Evolutionary conservation across 2,797 vertebrate species (phyloP), one percentile per base, ranked within the genome.

Genomic region (Lophura swinhoii): DNA sequence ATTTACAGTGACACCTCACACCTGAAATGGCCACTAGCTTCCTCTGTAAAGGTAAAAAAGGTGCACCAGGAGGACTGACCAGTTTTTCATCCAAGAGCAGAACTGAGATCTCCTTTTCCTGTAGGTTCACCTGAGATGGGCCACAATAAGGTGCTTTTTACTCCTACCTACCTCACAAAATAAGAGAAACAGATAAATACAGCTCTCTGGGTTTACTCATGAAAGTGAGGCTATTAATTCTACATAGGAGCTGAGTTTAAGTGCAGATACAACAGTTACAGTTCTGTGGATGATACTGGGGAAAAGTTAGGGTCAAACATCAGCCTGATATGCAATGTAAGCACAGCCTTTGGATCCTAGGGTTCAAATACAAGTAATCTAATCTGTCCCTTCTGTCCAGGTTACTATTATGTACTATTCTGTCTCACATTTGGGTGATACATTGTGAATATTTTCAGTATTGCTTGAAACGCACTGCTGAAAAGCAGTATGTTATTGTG

Each of bases 101-200:
- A 82, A 67, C 2, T 53, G 22, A 59, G 22, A 10, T 33, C 33
- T 64, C 11, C 11, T 39, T 3, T 22, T 84, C 5, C 16, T 14
- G 24, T 26, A 0, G 0, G 31, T 58, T 70, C 33, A 24, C 16
- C 35, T 1, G 3, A 70, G 12, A 3, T 74, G 43, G 37, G 14
- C 12, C 12, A 62, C 6, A 16, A 64, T 18, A 81, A 43, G 11
- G 21, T 48, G 14, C 22, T 44, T 75, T 55, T 87, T 31, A 43
- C 37, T 90, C 39, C 31, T 37, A 41, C 4, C 12, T 28, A 33
- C 14, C 37, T 84, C 39, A 51, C 20, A 74, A 35, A 73, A n/a
- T 53, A 22, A 14, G 33, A 84, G 7, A 51, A 12, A 22, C 4
- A 49, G 68, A 80, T 41, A 66, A 66, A 43, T 20, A 55, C 7